Base-by-base conservation (phyloP, 2,113 vertebrate genomes). In the Lontra canadensis region DNA sequence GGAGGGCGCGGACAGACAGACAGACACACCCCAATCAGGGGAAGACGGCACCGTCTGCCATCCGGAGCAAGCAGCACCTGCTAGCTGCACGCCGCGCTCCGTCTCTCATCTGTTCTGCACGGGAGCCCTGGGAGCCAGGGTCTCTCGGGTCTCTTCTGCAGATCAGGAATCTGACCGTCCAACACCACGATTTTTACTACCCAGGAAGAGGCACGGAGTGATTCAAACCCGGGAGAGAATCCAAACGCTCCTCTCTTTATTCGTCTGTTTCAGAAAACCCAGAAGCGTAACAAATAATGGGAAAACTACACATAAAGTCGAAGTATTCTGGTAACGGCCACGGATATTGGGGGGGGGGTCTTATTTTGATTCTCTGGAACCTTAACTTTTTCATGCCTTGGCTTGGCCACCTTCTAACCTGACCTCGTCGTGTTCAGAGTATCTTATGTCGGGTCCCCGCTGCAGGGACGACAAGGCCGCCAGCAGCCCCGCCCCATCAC, bases 381-480 rank as follows among this genome's bases (percentile, higher is more conserved):
- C 49, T 29, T 49, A 31, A 23, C 15, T 21, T 31, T 42, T 14
- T 44, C 34, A 23, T 14, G 8, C n/a, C 14, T 61, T 7, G 18
- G 13, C 23, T 15, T 59, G 55, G 12, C 17, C 39, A 0, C 26
- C 42, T 42, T 42, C 26, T 39, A 39, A 21, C 49, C n/a, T 11
- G 31, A n/a, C 10, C 8, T 14, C 9, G 1, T 55, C 14, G 4
- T 4, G 4, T 55, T 20, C 61, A 29, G 20, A 52, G 4, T 25
- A 6, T 17, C 47, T 17, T 20, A 34, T 6, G 2, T 1, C 1
- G 3, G 36, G 13, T 79, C 59, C 31, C 17, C 26, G 12, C 12
- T 15, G 21, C 42, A 39, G 1, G 15, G 81, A 29, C 6, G 1
- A 0, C 1, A 13, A 4, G 2, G 31, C 1, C 21, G 9, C 9